Conservation (phyloP, 2,113 vertebrate genomes). For the Rutilus rutilus region DNA sequence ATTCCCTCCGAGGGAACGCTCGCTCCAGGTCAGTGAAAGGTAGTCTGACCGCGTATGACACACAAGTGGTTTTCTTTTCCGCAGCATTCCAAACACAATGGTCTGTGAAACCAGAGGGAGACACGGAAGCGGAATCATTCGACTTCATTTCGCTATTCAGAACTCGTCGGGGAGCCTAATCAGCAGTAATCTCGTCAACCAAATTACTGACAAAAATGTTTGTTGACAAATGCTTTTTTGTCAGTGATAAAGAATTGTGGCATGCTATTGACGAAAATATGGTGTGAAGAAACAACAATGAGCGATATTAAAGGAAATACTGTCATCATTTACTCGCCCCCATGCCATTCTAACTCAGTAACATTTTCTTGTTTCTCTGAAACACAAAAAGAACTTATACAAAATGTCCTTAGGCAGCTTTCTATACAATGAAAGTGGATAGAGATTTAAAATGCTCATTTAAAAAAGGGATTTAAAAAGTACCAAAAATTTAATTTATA, state of each 20-base stretch:
- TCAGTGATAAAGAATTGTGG: background rate
- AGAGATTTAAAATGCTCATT: background rate
- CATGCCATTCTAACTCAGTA: background rate
- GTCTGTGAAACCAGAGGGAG: conserved; percentile 4
- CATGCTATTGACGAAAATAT: background rate
- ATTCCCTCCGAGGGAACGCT: conserved; percentile 1
- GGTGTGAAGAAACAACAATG: background rate
- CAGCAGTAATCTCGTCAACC: background rate
- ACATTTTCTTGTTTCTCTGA: background rate
- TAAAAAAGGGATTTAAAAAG: background rate
- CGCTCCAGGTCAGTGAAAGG: conserved; percentile 22
- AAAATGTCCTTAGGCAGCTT: conserved; percentile 2
- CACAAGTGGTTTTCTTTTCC: conserved; percentile 19
- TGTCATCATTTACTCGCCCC: background rate
- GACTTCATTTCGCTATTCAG: background rate
- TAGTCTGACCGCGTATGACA: background rate
- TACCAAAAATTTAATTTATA: background rate
- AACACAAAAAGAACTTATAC: background rate
- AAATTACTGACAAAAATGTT: background rate
- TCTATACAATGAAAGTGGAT: background rate
- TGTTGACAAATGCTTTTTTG: background rate
- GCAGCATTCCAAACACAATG: conserved; percentile 3
- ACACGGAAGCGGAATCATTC: background rate
- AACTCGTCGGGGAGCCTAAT: conserved; percentile 1
- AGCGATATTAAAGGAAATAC: background rate